phyloP scores from a whole-genome alignment of 2,888 invertebrate genomes.

The Pardosa pseudoannulata region DNA sequence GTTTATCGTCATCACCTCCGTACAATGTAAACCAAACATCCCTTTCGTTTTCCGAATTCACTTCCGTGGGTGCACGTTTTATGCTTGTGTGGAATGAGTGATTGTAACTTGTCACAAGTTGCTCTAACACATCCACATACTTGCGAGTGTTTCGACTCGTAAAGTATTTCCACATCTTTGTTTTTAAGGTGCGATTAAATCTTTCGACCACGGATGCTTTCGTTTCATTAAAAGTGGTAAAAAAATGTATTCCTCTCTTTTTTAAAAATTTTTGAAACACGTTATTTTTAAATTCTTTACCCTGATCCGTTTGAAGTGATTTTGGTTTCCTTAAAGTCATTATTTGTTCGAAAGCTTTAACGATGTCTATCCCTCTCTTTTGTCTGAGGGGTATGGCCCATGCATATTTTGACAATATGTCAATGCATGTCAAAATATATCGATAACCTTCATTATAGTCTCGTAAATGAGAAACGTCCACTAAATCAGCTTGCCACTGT shows the following conservation, averaged over 20 bases:
- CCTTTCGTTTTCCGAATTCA: slow-evolving; percentile 6
- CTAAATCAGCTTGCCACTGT: slow-evolving; percentile 74
- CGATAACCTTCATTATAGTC: slow-evolving; percentile 73
- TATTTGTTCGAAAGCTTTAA: slow-evolving; percentile 70
- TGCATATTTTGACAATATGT: slow-evolving; percentile 74
- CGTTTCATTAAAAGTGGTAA: slow-evolving; percentile 74
- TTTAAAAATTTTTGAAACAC: slow-evolving; percentile 59
- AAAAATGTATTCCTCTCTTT: slow-evolving; percentile 72
- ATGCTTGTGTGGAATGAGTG: slow-evolving; percentile 26
- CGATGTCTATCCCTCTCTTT: slow-evolving; percentile 71
- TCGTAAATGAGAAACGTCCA: slow-evolving; percentile 65
- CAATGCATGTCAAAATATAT: slow-evolving; percentile 75
- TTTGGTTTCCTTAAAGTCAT: slow-evolving; percentile 57
- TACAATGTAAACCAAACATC: slow-evolving; percentile 26
- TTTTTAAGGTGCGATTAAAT: slow-evolving; percentile 76
- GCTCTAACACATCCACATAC: slow-evolving; percentile 16
- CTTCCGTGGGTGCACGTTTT: slow-evolving; percentile 13
- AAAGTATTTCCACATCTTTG: slow-evolving; percentile 60
- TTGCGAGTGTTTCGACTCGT: background rate
- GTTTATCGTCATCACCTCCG: background rate
- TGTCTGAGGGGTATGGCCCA: slow-evolving; percentile 74
- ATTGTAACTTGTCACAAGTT: slow-evolving; percentile 32
- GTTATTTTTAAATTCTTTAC: slow-evolving; percentile 74
- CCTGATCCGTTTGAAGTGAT: slow-evolving; percentile 74
- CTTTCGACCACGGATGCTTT: slow-evolving; percentile 76